Conservation (phyloP, 1,140 invertebrate genomes). For the Teleogryllus occipitalis region DNA sequence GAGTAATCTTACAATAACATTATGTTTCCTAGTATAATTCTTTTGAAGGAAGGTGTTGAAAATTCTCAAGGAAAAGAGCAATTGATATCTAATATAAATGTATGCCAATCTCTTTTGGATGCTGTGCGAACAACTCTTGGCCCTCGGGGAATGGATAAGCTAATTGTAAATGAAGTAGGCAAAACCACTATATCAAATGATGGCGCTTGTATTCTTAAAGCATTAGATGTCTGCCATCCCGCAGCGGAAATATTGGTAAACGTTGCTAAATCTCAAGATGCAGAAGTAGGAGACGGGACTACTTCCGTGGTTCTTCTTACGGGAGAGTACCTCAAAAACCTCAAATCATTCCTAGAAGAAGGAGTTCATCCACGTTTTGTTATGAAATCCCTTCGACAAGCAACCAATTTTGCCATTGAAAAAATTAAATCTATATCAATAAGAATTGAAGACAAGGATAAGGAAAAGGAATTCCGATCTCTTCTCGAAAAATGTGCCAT, state of each 20-base stretch:
- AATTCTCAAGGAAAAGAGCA: conserved; percentile 92
- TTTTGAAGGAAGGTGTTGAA: conserved; percentile 97
- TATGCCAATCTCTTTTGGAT: conserved; percentile 94
- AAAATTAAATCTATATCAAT: conserved; percentile 82
- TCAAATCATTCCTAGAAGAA: conserved; percentile 94
- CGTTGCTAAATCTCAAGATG: conserved; percentile 99
- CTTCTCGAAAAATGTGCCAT: conserved; percentile 90
- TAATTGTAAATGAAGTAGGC: conserved; percentile 84
- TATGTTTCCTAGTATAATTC: conserved; percentile 91
- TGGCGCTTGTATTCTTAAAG: conserved; percentile 97
- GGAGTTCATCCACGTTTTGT: conserved; percentile 92
- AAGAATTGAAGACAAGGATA: conserved; percentile 56
- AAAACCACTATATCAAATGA: conserved; percentile 98
- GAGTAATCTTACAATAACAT: no score
- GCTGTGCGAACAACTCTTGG: conserved; percentile 94
- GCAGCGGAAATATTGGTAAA: conserved; percentile 96
- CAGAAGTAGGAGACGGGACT: conserved; percentile 97
- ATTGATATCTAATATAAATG: conserved; percentile 97
- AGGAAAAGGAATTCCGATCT: conserved; percentile 52
- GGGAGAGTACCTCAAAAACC: conserved; percentile 90
- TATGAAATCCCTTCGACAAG: conserved; percentile 77
- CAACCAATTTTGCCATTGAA: conserved; percentile 68
- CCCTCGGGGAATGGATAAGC: conserved; percentile 98
- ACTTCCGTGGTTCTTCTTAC: conserved; percentile 93
- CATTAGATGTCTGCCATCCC: conserved; percentile 95